Evolutionary conservation across 2,797 vertebrate species (phyloP).

Genomic region (Sciaenops ocellatus): DNA sequence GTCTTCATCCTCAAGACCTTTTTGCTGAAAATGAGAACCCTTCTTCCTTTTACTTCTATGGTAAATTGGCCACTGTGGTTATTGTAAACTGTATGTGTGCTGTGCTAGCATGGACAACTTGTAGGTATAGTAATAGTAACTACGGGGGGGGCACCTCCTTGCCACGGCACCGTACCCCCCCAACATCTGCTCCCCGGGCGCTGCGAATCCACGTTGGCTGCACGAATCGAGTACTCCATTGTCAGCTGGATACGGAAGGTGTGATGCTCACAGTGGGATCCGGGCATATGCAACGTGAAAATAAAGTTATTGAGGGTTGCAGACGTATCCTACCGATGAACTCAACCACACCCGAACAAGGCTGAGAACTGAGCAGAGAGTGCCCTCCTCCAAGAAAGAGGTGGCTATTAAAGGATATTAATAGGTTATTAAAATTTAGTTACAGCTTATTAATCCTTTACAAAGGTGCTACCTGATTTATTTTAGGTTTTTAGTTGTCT

Average conservation of each 20-base stretch:
- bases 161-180: no score
- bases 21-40: no score
- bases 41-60: background rate
- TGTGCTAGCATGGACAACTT: background rate
- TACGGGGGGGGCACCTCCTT: no score
- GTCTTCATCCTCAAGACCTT: no score
- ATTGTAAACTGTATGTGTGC: background rate
- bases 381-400: constrained; percentile 40
- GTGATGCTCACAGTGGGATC: constrained; percentile 7
- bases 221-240: constrained; percentile 84
- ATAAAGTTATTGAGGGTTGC: background rate
- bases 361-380: constrained; percentile 12
- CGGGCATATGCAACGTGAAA: background rate
- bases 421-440: no score
- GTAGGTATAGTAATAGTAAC: background rate
- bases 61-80: background rate
- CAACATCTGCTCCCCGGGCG: no score
- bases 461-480: no score
- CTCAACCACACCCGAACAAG: background rate
- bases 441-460: no score
- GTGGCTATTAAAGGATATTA: background rate
- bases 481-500: no score
- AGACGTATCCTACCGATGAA: background rate
- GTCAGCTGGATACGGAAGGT: background rate
- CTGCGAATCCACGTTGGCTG: constrained; percentile 76